These are phyloP conservation scores for Enteromius radiatus DNA, from an alignment of 2,797 vertebrate genomes.

Conservation along the genomic window DNA sequence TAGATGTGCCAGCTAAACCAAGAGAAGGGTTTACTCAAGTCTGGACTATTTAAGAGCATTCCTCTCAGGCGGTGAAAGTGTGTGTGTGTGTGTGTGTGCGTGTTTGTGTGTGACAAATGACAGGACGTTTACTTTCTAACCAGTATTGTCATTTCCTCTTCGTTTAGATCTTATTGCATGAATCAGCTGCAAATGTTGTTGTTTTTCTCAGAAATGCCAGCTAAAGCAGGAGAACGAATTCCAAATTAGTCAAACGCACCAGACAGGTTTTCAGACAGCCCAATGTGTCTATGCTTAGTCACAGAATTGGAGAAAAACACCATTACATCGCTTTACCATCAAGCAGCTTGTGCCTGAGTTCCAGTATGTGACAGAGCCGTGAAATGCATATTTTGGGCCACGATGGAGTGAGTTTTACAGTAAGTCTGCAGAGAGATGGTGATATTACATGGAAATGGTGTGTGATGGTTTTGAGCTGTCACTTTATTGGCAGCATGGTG, in stretches of 20 bases:
- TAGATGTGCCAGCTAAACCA: slow-evolving; percentile 38
- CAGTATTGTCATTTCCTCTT: neutral
- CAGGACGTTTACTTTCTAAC: neutral
- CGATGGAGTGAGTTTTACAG: slow-evolving; percentile 5
- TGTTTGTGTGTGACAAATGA: slow-evolving; percentile 16
- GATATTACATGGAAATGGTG: slow-evolving; percentile 16
- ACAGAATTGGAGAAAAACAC: slow-evolving; percentile 39
- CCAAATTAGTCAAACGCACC: slow-evolving; percentile 23
- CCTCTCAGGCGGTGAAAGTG: slow-evolving; percentile 1
- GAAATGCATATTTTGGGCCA: slow-evolving; percentile 14
- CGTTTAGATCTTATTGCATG: neutral
- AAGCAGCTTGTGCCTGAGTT: neutral
- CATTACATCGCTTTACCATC: slow-evolving; percentile 9
- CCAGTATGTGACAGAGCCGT: neutral
- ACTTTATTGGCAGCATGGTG: neutral
- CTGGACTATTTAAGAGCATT: slow-evolving; percentile 31
- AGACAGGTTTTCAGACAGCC: slow-evolving; percentile 34
- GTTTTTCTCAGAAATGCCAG: slow-evolving; percentile 46
- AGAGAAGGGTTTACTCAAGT: slow-evolving; percentile 31
- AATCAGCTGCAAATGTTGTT: slow-evolving; percentile 28
- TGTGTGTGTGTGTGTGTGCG: too few species aligned
- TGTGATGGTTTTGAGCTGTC: slow-evolving; percentile 22
- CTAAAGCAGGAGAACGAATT: slow-evolving; percentile 4
- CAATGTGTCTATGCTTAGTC: slow-evolving; percentile 48
- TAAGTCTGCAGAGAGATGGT: slow-evolving; percentile 7